Base-by-base conservation (phyloP, 2,888 invertebrate genomes). In the Patella depressa region DNA sequence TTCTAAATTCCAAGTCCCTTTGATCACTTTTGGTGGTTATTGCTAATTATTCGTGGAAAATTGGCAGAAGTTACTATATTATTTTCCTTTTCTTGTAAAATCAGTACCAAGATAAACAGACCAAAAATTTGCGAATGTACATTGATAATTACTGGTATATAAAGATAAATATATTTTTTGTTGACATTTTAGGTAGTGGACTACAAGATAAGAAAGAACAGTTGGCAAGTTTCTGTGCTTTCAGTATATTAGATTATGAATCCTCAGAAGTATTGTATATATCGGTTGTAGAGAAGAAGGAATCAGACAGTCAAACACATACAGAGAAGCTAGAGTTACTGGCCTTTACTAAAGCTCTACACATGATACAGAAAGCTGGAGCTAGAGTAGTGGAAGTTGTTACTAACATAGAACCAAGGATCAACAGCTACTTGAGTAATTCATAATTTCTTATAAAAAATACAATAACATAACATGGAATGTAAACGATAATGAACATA, bases 311-410 rank as follows among this genome's bases (percentile, higher is more conserved):
- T 15, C 19, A 19, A 14, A 14, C 24, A 24, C 19, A 65, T 14
- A 24, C 65, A 24, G 65, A 65, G 65, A 65, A 65, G 14, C 24
- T 65, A 65, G 65, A 65, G 65, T 65, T 65, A 65, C 24, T 24
- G 65, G 65, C 65, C 65, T 65, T 65, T 65, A 65, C 24, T 12
- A 11, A 65, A 65, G 65, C 65, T 24, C 24, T 65, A 24, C 65
- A 65, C 3, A 24, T 24, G 12, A 19, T 65, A 24, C 65, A 65
- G 15, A 24, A 19, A 5, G 19, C 65, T 65, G 65, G 65, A 12
- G 65, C 65, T 12, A 65, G 65, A 65, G 65, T 65, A 14, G 24
- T 65, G 19, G 65, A 65, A 65, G 65, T 65, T 3, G 65, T 65
- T 24, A 65, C 65, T 11, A 65, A 65, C 24, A 65, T 65, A 9